These are phyloP conservation scores for Conchocele bisecta DNA, from an alignment of 2,888 invertebrate genomes.

Conservation along the genomic window DNA sequence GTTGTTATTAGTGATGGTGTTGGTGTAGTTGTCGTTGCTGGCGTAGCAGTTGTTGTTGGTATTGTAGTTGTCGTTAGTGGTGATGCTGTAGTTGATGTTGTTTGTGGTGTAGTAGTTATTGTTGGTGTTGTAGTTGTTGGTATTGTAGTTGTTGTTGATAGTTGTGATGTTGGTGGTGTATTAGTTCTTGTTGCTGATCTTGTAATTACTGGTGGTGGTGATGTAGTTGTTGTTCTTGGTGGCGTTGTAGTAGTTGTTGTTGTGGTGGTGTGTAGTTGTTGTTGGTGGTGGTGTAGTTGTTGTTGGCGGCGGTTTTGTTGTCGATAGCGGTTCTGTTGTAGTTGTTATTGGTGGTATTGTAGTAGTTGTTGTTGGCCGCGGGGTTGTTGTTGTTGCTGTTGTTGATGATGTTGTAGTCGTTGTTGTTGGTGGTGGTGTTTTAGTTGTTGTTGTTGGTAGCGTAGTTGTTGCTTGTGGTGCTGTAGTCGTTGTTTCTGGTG, in stretches of 20 bases:
- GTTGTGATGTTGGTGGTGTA: too few relatives aligned
- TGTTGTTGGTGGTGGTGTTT: slow-evolving; percentile 30
- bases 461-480: slow-evolving; percentile 5
- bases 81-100: slow-evolving; percentile 28
- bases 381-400: slow-evolving; percentile 30
- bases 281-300: slow-evolving; percentile 20
- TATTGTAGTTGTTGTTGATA: slow-evolving; percentile 2
- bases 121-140: slow-evolving; percentile 24
- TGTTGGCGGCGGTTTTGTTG: slow-evolving; percentile 5
- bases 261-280: slow-evolving; percentile 20
- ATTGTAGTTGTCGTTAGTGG: slow-evolving; percentile 4
- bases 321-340: slow-evolving; percentile 28
- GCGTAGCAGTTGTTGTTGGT: slow-evolving; percentile 3
- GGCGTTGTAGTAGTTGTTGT: slow-evolving; percentile 4
- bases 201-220: slow-evolving; percentile 17
- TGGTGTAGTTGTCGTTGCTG: slow-evolving; percentile 21
- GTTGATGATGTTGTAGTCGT: too few relatives aligned
- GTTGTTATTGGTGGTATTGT: slow-evolving; percentile 4
- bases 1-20: slow-evolving; percentile 10
- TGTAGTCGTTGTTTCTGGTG: background rate
- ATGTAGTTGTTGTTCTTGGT: too few relatives aligned
- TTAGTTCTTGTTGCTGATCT: slow-evolving; percentile 31
- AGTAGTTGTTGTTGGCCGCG: background rate
- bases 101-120: slow-evolving; percentile 24
- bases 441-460: slow-evolving; percentile 3